Base-by-base conservation (phyloP, 1,140 invertebrate genomes). In the Teleopsis dalmanni region DNA sequence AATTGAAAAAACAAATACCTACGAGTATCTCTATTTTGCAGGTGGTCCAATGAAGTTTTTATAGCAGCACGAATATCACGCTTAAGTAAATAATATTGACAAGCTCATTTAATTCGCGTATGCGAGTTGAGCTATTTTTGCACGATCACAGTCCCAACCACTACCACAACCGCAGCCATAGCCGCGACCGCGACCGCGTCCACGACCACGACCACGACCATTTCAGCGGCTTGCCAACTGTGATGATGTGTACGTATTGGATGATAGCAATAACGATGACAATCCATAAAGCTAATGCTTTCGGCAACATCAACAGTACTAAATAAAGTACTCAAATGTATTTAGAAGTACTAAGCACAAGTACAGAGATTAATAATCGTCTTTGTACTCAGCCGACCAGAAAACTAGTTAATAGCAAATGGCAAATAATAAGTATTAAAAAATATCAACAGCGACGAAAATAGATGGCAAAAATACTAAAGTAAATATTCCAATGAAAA, bases 241-340 rank as follows among this genome's bases (percentile, higher is more conserved):
- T 25, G 22, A 34, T 33, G 18, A 26, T 31, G 9, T 19, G 18
- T 29, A 18, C 14, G 14, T 13, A 31, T 13, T 44, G 25, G 2
- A 44, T 11, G 16, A 14, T 6, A n/a, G 41, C 11, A 43, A 27
- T 13, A 31, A 26, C 40, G 33, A 27, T 31, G 41, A 13, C 11
- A 38, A 22, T 23, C 25, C 14, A 42, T 18, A 43, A 25, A 33
- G 42, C 31, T 21, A 33, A 21, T 29, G 13, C 35, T 37, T 50
- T 43, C 41, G 63, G 56, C 60, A 59, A 60, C 61, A 62, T 66
- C 57, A 66, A 66, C 57, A 47, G 50, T 55, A 59, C 61, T 62
- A 57, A 66, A 66, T 63, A 62, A 63, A 66, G 63, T 63, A 60
- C 63, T 66, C 60, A 66, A 66, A 63, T 57, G 56, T 65, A 61